Base-by-base conservation (phyloP, 2,888 invertebrate genomes). In the Synanthedon tipuliformis region DNA sequence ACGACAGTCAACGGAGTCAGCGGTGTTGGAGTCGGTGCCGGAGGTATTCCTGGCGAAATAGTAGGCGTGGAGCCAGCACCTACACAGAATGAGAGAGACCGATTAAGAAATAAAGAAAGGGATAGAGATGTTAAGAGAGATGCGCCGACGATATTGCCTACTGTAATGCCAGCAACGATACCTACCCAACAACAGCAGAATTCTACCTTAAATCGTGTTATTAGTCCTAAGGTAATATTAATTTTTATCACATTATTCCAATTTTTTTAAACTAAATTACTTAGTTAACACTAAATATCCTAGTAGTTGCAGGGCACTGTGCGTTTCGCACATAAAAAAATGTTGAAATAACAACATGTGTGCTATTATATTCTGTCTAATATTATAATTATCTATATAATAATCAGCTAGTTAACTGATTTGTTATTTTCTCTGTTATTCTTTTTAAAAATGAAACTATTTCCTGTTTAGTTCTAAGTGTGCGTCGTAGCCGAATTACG, bases 41-140 rank as follows among this genome's bases (percentile, higher is more conserved):
- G 88, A 3, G 84, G 90, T 59, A 91, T 91, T 70, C 90, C 91
- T 49, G 90, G 90, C 51, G 90, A 90, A 79, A 90, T 90, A 55
- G 89, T 90, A 53, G 90, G 89, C 1, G 76, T 86, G 0, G 90
- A 90, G 61, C 89, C 89, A n/a, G 90, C 89, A 58, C 89, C 90
- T 51, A 72, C 73, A 75, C 77, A 73, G 50, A 53, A 45, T 16
- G 53, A 40, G 48, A 41, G 58, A 50, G 75, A 40, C 8, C 13
- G 69, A 71, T 68, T 73, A 68, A 66, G 55, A n/a, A 45, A 51
- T 8, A 50, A 49, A 12, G 45, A 45, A 16, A 55, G 54, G 41
- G 51, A 54, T 15, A 59, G 59, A 7, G 61, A 59, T 15, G 55
- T 60, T 51, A 61, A 58, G 10, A 55, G 56, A 0, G 62, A 63